These are phyloP conservation scores for Drosophila equinoxialis DNA, from an alignment of 1,140 invertebrate genomes.

Conservation along the genomic window DNA sequence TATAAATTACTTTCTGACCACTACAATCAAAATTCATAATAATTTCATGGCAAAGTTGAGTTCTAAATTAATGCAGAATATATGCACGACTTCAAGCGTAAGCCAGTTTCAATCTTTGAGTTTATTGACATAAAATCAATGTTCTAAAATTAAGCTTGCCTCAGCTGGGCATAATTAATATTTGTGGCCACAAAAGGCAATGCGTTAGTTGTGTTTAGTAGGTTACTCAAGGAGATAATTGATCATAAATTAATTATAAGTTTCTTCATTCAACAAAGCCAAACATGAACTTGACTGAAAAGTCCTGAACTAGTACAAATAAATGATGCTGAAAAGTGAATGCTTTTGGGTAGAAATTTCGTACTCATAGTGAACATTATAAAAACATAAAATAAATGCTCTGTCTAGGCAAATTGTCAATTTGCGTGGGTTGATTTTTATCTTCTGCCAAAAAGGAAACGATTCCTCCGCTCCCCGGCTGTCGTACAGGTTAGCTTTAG, in stretches of 20 bases:
- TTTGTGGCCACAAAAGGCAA: neutral
- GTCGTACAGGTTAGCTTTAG: neutral
- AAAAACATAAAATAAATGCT: conserved; percentile 1
- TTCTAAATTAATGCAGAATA: neutral
- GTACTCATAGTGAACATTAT: conserved; percentile 4
- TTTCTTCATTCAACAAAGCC: neutral
- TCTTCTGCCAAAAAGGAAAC: conserved; percentile 13
- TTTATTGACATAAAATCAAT: conserved; percentile 67
- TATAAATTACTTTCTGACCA: no score
- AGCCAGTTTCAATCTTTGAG: no score
- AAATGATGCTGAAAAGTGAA: no score
- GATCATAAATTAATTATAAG: neutral
- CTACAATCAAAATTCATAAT: no score
- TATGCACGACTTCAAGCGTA: neutral
- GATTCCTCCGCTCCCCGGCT: neutral
- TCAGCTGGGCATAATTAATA: neutral
- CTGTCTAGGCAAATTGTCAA: neutral
- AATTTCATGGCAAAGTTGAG: neutral
- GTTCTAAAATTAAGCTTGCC: conserved; percentile 35
- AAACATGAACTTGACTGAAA: neutral
- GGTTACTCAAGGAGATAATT: neutral
- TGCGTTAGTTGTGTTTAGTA: no score
- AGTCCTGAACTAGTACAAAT: neutral
- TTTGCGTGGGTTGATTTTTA: conserved; percentile 27
- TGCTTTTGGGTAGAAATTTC: neutral